Evolutionary conservation across 35 echinoderm and acorn worm species (phyloP), one percentile per base, ranked within the genome.

Genomic region (Heliocidaris tuberculata): DNA sequence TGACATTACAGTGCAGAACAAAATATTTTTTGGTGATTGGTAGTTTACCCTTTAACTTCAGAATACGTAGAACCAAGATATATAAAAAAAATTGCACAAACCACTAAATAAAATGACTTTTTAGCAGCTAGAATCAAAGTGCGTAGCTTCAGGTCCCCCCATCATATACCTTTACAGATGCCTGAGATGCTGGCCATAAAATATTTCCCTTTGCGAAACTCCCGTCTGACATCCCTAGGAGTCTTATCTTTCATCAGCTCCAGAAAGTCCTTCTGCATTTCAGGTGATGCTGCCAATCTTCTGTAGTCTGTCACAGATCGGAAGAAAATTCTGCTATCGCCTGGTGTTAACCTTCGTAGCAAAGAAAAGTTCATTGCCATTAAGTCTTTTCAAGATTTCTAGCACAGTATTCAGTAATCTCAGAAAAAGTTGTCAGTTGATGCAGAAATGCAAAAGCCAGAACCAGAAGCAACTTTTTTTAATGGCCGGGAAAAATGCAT

Each of bases 181-280:
- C 95, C 95, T 8, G 92, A 31, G 15, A 56, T 87, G 85, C 52
- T 19, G 12, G 85, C 59, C 92, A 78, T 93, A 71, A 95, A 95
- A 59, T 93, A 85, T 30, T 93, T 42, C 47, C 95, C 95, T 47
- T 92, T 52, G 17, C 95, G 59, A 65, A 95, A 95, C 88, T 95
- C 48, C 19, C 31, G 30, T 17, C 60, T 60, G 31, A 93, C 95
- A 17, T 93, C 65, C 31, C 29, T 59, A 42, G 70, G 60, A 12
- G 95, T 90, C 13, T 95, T 85, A 24, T 30, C 65, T 78, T 32
- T 65, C 49, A 94, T 78, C 59, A 85, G 7, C 31, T 32, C 31
- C 87, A 42, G 31, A 2, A 89, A 89, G 31, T 89, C 32, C 87
- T 78, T n/a, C 65, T 78, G 65, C 21, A n/a, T 78, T 7, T 78